Evolutionary conservation across 1,140 invertebrate genomes (phyloP).

Genomic region (Cepaea nemoralis): DNA sequence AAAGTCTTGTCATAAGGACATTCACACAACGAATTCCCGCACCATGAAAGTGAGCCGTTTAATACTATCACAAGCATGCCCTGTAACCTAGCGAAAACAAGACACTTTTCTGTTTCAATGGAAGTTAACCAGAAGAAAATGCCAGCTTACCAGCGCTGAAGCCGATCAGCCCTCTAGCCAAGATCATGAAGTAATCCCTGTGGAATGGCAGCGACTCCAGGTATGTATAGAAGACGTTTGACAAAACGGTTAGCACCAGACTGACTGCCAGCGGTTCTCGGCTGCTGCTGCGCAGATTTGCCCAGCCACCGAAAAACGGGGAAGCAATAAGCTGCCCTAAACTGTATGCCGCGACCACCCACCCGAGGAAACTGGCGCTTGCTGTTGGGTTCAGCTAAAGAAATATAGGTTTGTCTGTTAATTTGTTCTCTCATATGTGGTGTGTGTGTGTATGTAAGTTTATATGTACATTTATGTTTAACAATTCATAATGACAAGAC

Average conservation of each 20-base stretch:
- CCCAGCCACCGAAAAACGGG: constrained; percentile 87
- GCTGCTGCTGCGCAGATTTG: constrained; percentile 81
- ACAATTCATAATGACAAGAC: too few relatives aligned
- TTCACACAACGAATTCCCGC: too few relatives aligned
- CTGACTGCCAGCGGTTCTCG: constrained; percentile 82
- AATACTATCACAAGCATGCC: too few relatives aligned
- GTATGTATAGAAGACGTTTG: constrained; percentile 85
- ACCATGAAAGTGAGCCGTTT: too few relatives aligned
- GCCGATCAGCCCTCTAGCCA: constrained; percentile 85
- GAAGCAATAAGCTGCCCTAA: constrained; percentile 90
- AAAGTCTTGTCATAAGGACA: too few relatives aligned
- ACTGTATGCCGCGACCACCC: constrained; percentile 88
- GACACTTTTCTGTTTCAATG: too few relatives aligned
- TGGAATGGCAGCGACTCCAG: constrained; percentile 78
- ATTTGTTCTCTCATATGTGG: too few relatives aligned
- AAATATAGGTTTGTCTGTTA: too few relatives aligned
- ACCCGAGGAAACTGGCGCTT: constrained; percentile 86
- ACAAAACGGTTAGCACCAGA: constrained; percentile 80
- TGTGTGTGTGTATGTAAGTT: too few relatives aligned
- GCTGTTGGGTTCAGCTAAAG: constrained; percentile 83
- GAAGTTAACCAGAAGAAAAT: too few relatives aligned
- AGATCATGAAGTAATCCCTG: constrained; percentile 81
- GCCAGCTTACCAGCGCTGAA: constrained; percentile 87
- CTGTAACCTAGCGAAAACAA: too few relatives aligned
- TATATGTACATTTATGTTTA: too few relatives aligned